These are phyloP conservation scores for Neria commutata DNA, from an alignment of 2,888 invertebrate species.

Conservation along the genomic window DNA sequence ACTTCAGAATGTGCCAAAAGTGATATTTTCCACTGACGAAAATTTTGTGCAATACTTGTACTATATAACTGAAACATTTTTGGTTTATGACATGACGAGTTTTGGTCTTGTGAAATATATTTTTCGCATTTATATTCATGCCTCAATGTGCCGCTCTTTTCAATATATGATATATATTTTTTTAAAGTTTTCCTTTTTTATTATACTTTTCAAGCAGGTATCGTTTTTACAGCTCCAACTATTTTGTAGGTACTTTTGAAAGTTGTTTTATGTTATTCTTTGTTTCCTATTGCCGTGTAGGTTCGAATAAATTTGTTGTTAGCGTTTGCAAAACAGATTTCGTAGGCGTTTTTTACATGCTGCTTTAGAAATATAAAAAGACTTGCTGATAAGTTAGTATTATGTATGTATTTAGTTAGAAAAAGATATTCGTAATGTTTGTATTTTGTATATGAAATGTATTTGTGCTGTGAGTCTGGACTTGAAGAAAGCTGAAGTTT, in stretches of 20 bases:
- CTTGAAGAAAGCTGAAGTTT: no score
- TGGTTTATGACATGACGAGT: background rate
- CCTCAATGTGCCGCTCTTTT: conserved; percentile 9
- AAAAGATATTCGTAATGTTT: no score
- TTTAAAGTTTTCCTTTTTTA: conserved; percentile 19
- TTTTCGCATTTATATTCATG: background rate
- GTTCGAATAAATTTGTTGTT: conserved; percentile 4
- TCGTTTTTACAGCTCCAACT: conserved; percentile 61
- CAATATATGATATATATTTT: conserved; percentile 24
- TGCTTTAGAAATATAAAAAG: no score
- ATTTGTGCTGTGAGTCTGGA: no score
- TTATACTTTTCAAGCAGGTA: conserved; percentile 57
- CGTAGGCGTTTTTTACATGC: no score
- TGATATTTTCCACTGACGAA: no score
- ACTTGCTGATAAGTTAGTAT: no score
- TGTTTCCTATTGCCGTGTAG: conserved; percentile 23
- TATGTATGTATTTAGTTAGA: no score
- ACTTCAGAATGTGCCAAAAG: no score
- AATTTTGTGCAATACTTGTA: background rate
- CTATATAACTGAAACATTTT: background rate
- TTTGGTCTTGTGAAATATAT: background rate
- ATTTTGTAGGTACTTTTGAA: conserved; percentile 56
- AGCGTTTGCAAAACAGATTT: no score
- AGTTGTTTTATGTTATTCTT: conserved; percentile 40
- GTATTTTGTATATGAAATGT: no score